Conservation (phyloP, 2,888 invertebrate genomes). For the Drosophila imparisetae region DNA sequence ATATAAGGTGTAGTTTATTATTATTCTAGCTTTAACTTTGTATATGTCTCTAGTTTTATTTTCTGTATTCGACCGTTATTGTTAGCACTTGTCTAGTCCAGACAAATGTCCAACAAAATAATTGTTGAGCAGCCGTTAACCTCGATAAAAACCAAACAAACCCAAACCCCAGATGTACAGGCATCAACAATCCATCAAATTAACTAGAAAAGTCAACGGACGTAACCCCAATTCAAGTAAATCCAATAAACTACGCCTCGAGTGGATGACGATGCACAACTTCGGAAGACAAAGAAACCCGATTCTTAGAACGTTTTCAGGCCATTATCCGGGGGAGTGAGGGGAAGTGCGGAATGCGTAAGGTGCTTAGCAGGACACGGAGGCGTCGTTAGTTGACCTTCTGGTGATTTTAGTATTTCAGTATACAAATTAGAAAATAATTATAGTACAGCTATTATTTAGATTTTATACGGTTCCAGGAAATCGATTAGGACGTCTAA, state of each 20-base stretch:
- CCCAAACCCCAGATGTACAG: neutral
- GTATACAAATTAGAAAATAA: conserved; percentile 74
- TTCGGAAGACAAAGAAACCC: conserved; percentile 14
- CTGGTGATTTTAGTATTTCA: conserved; percentile 11
- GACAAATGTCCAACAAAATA: conserved; percentile 37
- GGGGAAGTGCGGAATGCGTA: conserved; percentile 37
- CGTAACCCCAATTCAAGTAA: conserved; percentile 36
- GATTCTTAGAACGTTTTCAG: conserved; percentile 17
- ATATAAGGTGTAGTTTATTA: neutral
- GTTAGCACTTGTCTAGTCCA: neutral
- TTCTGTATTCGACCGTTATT: neutral
- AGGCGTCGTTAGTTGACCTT: conserved; percentile 21
- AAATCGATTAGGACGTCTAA: conserved; percentile 50
- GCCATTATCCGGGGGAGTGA: conserved; percentile 22
- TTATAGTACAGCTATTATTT: conserved; percentile 48
- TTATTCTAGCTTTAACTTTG: neutral
- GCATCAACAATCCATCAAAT: conserved; percentile 16
- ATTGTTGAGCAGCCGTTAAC: conserved; percentile 29
- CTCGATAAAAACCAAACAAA: conserved; percentile 20
- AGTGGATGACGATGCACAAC: conserved; percentile 33
- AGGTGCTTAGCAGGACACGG: conserved; percentile 42
- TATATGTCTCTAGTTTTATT: neutral
- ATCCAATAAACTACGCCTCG: conserved; percentile 63
- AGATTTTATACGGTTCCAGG: conserved; percentile 25
- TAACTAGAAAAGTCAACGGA: conserved; percentile 54